These are phyloP conservation scores for Morphnarchus princeps DNA, from an alignment of 2,113 vertebrate genomes.

Conservation along the genomic window DNA sequence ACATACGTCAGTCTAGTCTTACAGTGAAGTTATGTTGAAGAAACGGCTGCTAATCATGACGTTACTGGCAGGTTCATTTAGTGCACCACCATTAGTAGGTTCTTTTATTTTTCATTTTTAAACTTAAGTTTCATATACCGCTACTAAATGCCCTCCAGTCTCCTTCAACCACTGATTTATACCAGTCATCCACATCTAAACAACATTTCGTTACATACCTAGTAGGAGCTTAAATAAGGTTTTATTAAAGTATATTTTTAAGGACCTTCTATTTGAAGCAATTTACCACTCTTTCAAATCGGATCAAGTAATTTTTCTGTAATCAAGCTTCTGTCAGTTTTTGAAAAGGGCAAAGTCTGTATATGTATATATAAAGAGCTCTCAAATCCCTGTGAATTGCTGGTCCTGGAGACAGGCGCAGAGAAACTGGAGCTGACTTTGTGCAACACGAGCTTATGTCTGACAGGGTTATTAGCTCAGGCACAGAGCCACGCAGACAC, in stretches of 20 bases:
- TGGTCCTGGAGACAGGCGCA: background rate
- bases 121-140: background rate
- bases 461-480: background rate
- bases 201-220: background rate
- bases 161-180: background rate
- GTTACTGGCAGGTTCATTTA: background rate
- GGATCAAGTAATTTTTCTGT: background rate
- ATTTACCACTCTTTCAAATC: background rate
- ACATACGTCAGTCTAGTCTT: accelerated
- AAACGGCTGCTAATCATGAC: background rate
- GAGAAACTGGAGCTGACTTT: background rate
- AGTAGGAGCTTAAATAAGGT: background rate
- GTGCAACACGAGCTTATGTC: background rate
- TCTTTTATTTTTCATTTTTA: background rate
- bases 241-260: background rate
- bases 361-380: background rate
- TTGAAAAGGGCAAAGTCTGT: background rate
- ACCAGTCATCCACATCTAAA: background rate
- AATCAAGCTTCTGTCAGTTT: background rate
- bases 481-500: background rate
- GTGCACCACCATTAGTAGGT: background rate
- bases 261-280: background rate
- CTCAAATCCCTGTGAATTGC: background rate
- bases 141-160: background rate
- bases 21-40: background rate